Evolutionary conservation across 2,797 vertebrate species (phyloP), one percentile per base, ranked within the genome.

Genomic region (Xenops minutus): DNA sequence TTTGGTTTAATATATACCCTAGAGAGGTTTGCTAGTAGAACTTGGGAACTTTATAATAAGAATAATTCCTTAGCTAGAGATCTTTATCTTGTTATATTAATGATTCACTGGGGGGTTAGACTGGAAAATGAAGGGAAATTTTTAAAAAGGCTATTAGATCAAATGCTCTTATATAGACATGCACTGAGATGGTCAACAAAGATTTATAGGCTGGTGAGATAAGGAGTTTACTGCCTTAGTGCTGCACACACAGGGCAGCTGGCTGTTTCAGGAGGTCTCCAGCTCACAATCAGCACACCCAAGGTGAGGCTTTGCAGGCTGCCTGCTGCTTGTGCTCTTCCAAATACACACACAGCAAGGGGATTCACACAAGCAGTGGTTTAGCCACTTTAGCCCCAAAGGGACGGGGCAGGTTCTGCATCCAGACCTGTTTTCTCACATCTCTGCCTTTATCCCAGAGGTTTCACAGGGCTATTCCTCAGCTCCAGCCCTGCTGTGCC

Each of bases 71-170:
- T 96, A 95, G 94, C 95, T 89, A 88, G 91, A 95, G 88, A 97
- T 92, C 93, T 96, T 97, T 94, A 97, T 97, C 96, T 96, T 93
- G 83, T 84, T 93, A 95, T 54, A 92, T 93, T 88, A 96, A 95
- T 94, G 94, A 97, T 96, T 97, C 89, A 92, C 83, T 83, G 86
- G 79, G 74, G 76, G 84, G 43, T 87, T 89, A 89, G 39, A 44
- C 69, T 81, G 85, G 73, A 92, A 96, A 96, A 90, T n/a, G 88
- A 96, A 95, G 93, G 89, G 27, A 93, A 95, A 92, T 56, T 64
- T 82, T 93, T 69, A 5, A 94, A 79, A 96, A 94, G 66, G 51
- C 80, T 87, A 87, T 89, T 78, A 78, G 85, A 96, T 96, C 75
- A 95, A 88, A 94, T 95, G n/a, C 64, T 92, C 93, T 94, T 80